Evolutionary conservation across 2,888 invertebrate species (phyloP).

Genomic region (Schrankia costaestrigalis): DNA sequence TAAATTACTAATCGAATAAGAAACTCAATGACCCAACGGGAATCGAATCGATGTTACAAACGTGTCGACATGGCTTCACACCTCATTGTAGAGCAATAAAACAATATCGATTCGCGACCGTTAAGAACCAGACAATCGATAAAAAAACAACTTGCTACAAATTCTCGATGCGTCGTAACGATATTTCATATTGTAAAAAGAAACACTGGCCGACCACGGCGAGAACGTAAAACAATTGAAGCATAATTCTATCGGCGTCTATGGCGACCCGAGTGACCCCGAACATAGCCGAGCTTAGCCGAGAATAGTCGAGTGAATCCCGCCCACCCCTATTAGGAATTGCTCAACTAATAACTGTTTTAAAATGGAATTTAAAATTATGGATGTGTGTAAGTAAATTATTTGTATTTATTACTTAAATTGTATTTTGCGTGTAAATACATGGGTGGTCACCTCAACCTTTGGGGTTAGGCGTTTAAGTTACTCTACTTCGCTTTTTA

Average conservation of each 20-base stretch:
- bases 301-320: slow-evolving; percentile 39
- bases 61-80: slow-evolving; percentile 62
- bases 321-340: slow-evolving; percentile 57
- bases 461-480: too few species aligned
- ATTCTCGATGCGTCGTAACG: slow-evolving; percentile 39
- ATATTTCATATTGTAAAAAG: slow-evolving; percentile 45
- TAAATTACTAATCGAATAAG: slow-evolving; percentile 17
- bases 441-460: too few species aligned
- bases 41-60: slow-evolving; percentile 39
- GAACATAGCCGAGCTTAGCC: slow-evolving; percentile 30
- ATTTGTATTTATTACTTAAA: too few species aligned
- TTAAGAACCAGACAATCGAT: slow-evolving; percentile 45
- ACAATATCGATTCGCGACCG: slow-evolving; percentile 48
- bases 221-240: slow-evolving; percentile 68
- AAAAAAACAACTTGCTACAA: slow-evolving; percentile 39
- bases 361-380: slow-evolving; percentile 39
- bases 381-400: too few species aligned
- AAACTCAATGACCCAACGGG: slow-evolving; percentile 31
- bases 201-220: slow-evolving; percentile 36
- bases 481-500: too few species aligned
- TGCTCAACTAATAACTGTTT: slow-evolving; percentile 45
- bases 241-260: slow-evolving; percentile 63
- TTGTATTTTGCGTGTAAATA: too few species aligned
- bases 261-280: slow-evolving; percentile 38
- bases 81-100: slow-evolving; percentile 54